Conservation (phyloP, 2,113 vertebrate genomes). For the Ammodytes marinus region DNA sequence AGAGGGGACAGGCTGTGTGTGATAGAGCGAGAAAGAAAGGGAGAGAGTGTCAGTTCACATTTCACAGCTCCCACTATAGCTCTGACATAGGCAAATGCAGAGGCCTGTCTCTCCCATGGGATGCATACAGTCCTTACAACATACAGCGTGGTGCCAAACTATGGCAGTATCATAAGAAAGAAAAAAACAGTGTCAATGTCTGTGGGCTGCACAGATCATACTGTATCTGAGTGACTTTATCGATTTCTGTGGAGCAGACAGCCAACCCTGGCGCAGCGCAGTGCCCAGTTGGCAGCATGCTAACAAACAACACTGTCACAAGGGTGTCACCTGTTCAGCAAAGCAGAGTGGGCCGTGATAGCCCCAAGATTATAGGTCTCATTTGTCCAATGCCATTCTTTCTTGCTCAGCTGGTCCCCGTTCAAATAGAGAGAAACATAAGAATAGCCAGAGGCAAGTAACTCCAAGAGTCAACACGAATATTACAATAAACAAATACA, state of each 20-base stretch:
- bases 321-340: conserved; percentile 50
- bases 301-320: conserved; percentile 32
- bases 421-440: not conserved
- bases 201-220: conserved; percentile 19
- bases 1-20: conserved; percentile 3
- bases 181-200: conserved; percentile 34
- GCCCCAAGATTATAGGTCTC: not conserved
- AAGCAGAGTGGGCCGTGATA: not conserved
- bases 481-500: conserved; percentile 29
- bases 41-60: conserved; percentile 56
- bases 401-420: not conserved
- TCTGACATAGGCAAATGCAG: conserved; percentile 36
- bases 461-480: not conserved
- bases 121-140: conserved; percentile 14
- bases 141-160: conserved; percentile 18
- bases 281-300: conserved; percentile 41
- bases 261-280: conserved; percentile 23
- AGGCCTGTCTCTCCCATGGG: conserved; percentile 15
- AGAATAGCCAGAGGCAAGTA: not conserved
- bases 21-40: conserved; percentile 8
- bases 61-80: conserved; percentile 66
- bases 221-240: conserved; percentile 41
- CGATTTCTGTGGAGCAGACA: conserved; percentile 52
- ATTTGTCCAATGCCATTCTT: conserved; percentile 10
- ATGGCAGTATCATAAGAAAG: conserved; percentile 29